Conservation (phyloP, 1,140 invertebrate species). For the Drosophila santomea region DNA sequence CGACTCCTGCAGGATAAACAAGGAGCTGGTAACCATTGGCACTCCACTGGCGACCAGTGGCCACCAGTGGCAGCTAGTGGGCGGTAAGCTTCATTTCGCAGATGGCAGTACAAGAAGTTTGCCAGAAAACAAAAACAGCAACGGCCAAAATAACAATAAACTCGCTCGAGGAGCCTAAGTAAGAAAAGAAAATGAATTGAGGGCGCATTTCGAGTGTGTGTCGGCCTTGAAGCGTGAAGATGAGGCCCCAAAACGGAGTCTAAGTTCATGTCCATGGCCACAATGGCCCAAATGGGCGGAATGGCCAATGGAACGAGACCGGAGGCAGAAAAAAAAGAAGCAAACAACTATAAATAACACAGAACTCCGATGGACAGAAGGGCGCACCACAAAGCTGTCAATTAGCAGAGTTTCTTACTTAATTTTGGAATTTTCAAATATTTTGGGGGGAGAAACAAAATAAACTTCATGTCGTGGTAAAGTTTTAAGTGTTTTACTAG, state of each 20-base stretch:
- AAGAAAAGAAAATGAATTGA: constrained; percentile 54
- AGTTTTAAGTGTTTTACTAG: not conserved
- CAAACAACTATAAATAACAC: constrained; percentile 47
- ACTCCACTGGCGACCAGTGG: constrained; percentile 10
- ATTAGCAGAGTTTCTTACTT: constrained; percentile 37
- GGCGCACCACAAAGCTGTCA: constrained; percentile 43
- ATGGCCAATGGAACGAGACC: constrained; percentile 35
- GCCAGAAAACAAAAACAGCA: constrained; percentile 43
- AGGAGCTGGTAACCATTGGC: not conserved
- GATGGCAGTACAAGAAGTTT: constrained; percentile 69
- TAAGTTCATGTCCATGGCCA: constrained; percentile 46
- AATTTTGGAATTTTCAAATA: constrained; percentile 19
- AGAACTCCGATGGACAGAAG: constrained; percentile 21
- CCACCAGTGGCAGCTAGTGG: constrained; percentile 1
- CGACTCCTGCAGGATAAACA: constrained; percentile 8
- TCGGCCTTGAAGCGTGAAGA: constrained; percentile 67
- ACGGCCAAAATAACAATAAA: constrained; percentile 74
- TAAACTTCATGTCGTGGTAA: not conserved
- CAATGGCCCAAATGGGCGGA: constrained; percentile 27
- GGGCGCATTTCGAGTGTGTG: constrained; percentile 36
- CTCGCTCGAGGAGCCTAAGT: constrained; percentile 53
- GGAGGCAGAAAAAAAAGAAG: not conserved
- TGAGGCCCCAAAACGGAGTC: constrained; percentile 14
- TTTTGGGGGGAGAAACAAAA: not conserved
- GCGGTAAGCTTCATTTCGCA: constrained; percentile 71